Percentiles rank a stretch among this genome's conserved stretches.
Conservation (phyloP, 1,140 invertebrate species). For the Oryzaephilus surinamensis region DNA sequence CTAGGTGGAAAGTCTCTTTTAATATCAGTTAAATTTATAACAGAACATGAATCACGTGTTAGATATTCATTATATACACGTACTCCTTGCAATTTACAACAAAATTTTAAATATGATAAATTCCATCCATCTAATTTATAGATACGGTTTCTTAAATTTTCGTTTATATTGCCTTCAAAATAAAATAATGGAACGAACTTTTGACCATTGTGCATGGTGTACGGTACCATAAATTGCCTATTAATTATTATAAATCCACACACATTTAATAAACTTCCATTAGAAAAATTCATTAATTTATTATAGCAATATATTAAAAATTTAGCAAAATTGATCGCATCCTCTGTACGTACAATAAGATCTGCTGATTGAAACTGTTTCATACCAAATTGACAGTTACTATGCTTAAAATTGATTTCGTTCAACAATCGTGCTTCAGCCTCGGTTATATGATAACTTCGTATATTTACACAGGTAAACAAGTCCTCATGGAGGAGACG, state of each 20-base stretch:
- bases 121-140: constrained; percentile 82
- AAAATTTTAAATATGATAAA: constrained; percentile 84
- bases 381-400: constrained; percentile 79
- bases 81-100: constrained; percentile 88
- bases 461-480: constrained; percentile 78
- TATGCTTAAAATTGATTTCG: constrained; percentile 88
- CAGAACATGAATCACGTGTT: constrained; percentile 76
- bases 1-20: constrained; percentile 82
- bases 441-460: constrained; percentile 88
- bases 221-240: constrained; percentile 87
- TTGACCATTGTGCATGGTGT: constrained; percentile 69
- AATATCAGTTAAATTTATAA: constrained; percentile 81
- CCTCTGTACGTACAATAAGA: constrained; percentile 73
- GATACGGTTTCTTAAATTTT: constrained; percentile 75
- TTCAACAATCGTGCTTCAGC: constrained; percentile 81
- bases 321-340: constrained; percentile 83
- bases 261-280: constrained; percentile 58
- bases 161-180: constrained; percentile 86
- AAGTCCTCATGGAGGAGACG: constrained; percentile 72
- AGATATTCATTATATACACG: constrained; percentile 84
- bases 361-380: constrained; percentile 82
- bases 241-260: constrained; percentile 92
- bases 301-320: constrained; percentile 82
- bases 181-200: constrained; percentile 91
- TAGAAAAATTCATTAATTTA: constrained; percentile 56